Percentiles rank a stretch among this genome's conserved stretches.
Conservation (phyloP, 2,797 vertebrate genomes). For the Ambastaia sidthimunki region DNA sequence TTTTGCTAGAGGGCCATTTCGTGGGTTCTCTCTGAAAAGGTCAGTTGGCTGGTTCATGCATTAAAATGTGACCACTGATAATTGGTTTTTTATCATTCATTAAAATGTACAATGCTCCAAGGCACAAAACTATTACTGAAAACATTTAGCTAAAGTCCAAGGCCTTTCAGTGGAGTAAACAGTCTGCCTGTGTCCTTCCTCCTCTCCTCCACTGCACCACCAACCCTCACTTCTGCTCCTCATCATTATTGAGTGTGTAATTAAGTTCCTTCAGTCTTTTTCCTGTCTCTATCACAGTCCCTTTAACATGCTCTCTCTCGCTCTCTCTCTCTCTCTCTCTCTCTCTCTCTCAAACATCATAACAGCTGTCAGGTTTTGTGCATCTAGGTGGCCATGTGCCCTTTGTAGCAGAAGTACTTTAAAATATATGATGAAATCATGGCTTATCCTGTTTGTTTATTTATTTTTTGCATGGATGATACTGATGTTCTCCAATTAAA, state of each 20-base stretch:
- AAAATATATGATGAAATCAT: conserved; percentile 29
- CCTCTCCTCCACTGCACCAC: conserved; percentile 33
- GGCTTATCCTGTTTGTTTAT: conserved; percentile 20
- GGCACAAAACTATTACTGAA: conserved; percentile 79
- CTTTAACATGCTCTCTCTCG: conserved; percentile 14
- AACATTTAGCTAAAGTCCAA: conserved; percentile 64
- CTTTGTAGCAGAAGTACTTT: conserved; percentile 41
- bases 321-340: conserved; percentile 2
- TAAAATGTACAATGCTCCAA: conserved; percentile 78
- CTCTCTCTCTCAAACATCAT: not conserved
- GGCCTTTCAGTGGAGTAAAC: conserved; percentile 60
- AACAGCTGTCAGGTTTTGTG: conserved; percentile 27
- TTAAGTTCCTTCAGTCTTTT: conserved; percentile 50
- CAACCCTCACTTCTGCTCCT: conserved; percentile 29
- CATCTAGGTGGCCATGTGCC: conserved; percentile 37
- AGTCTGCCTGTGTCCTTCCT: conserved; percentile 70
- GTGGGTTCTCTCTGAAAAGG: conserved; percentile 72
- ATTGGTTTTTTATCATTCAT: conserved; percentile 83
- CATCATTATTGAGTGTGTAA: conserved; percentile 57
- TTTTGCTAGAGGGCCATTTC: conserved; percentile 71
- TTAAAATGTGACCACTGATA: conserved; percentile 75
- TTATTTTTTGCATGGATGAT: conserved; percentile 15
- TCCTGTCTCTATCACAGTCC: conserved; percentile 22
- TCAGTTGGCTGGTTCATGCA: conserved; percentile 70
- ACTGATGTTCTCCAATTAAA: conserved; percentile 29